Percentiles rank a stretch among this genome's conserved stretches.
These are phyloP conservation scores for Hermetia illucens DNA, from an alignment of 1,140 invertebrate genomes.

Conservation along the genomic window DNA sequence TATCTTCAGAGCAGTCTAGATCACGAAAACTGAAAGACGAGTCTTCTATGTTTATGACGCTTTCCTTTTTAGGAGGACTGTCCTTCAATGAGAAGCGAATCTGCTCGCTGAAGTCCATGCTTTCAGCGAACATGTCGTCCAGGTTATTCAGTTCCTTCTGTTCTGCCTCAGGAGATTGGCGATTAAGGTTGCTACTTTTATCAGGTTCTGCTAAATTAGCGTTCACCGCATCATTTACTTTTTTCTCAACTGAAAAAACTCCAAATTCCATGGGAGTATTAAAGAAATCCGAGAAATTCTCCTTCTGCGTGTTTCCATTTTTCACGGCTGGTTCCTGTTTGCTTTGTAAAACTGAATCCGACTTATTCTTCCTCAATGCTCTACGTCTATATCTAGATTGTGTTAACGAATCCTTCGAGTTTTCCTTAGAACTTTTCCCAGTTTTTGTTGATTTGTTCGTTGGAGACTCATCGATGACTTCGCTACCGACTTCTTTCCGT, in stretches of 20 bases:
- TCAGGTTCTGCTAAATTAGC: too few species aligned
- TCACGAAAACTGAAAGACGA: too few species aligned
- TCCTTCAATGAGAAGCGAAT: too few species aligned
- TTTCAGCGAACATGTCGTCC: too few species aligned
- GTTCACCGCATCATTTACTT: not conserved
- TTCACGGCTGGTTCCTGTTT: not conserved
- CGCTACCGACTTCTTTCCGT: not conserved
- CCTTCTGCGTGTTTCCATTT: not conserved
- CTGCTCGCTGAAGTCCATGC: too few species aligned
- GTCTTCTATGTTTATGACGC: too few species aligned
- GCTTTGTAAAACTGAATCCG: not conserved
- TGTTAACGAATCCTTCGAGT: not conserved
- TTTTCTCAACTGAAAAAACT: not conserved
- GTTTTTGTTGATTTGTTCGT: not conserved
- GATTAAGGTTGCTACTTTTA: too few species aligned
- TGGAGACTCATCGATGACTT: constrained; percentile 3
- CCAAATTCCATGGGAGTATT: not conserved
- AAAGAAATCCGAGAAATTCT: not conserved
- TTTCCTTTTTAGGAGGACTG: too few species aligned
- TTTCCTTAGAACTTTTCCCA: not conserved
- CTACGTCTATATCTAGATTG: not conserved
- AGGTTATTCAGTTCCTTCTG: too few species aligned
- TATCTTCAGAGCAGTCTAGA: too few species aligned
- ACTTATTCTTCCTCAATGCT: not conserved
- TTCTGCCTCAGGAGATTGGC: too few species aligned